These are phyloP conservation scores for Paramormyrops hopkinsi DNA, from an alignment of 2,797 vertebrate species.

Conservation along the genomic window DNA sequence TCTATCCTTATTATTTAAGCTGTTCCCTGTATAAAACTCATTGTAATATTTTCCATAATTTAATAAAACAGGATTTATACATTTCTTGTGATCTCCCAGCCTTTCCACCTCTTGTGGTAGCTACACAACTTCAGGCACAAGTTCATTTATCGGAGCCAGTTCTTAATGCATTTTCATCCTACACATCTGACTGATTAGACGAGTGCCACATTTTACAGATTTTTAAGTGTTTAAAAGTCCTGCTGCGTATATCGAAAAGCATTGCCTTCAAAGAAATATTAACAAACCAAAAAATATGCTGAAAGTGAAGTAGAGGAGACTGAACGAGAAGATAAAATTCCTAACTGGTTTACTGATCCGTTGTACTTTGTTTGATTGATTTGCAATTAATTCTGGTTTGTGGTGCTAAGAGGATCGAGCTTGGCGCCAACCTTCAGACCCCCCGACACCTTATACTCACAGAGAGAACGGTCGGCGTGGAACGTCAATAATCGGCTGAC, in stretches of 20 bases:
- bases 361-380: constrained; percentile 99
- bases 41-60: background rate
- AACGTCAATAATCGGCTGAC: constrained; percentile 64
- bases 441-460: constrained; percentile 86
- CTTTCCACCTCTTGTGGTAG: background rate
- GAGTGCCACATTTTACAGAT: background rate
- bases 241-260: background rate
- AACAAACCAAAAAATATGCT: background rate
- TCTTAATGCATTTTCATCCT: background rate
- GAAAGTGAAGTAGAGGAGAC: constrained; percentile 58
- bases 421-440: constrained; percentile 91
- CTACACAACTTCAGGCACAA: background rate
- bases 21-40: background rate
- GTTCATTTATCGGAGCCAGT: background rate
- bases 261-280: background rate
- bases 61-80: background rate
- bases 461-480: constrained; percentile 61
- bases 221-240: background rate
- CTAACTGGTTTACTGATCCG: constrained; percentile 99
- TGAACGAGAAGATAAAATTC: constrained; percentile 91
- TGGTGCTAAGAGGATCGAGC: constrained; percentile 76
- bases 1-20: background rate
- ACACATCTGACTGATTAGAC: background rate
- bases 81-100: background rate
- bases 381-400: constrained; percentile 99